Conservation (phyloP, 1,140 invertebrate genomes). For the Bombus turneri region DNA sequence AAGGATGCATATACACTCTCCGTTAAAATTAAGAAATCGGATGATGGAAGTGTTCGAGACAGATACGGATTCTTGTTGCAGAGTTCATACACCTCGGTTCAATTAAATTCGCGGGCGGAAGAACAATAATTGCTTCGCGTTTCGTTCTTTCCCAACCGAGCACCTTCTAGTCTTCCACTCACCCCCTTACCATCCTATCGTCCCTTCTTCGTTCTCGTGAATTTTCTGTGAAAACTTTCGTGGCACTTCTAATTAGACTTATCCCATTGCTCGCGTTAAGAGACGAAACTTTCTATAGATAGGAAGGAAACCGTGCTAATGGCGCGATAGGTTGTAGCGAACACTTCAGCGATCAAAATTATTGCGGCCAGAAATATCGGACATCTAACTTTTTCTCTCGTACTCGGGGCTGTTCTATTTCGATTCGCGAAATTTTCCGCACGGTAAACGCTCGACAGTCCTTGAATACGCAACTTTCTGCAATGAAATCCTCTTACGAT, state of each 20-base stretch:
- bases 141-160: slow-evolving; percentile 14
- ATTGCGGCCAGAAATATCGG: slow-evolving; percentile 2
- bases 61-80: slow-evolving; percentile 53
- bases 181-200: not conserved
- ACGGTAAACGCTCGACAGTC: not conserved
- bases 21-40: not conserved
- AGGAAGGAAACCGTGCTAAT: slow-evolving; percentile 29
- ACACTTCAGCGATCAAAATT: slow-evolving; percentile 37
- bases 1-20: not conserved
- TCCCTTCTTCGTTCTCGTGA: not conserved
- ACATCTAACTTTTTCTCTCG: not conserved
- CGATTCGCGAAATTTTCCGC: not conserved
- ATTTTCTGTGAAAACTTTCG: slow-evolving; percentile 41
- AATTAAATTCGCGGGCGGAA: slow-evolving; percentile 60
- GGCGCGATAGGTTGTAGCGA: slow-evolving; percentile 39
- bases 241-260: slow-evolving; percentile 62
- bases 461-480: not conserved
- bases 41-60: slow-evolving; percentile 31
- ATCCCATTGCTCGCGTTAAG: slow-evolving; percentile 37
- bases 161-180: not conserved
- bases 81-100: slow-evolving; percentile 37
- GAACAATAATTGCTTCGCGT: slow-evolving; percentile 63
- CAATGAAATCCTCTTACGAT: not conserved
- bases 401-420: not conserved
- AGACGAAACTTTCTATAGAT: slow-evolving; percentile 45